Evolutionary conservation across 2,888 invertebrate genomes (phyloP).

Genomic region (Gisinianus flammeolus): DNA sequence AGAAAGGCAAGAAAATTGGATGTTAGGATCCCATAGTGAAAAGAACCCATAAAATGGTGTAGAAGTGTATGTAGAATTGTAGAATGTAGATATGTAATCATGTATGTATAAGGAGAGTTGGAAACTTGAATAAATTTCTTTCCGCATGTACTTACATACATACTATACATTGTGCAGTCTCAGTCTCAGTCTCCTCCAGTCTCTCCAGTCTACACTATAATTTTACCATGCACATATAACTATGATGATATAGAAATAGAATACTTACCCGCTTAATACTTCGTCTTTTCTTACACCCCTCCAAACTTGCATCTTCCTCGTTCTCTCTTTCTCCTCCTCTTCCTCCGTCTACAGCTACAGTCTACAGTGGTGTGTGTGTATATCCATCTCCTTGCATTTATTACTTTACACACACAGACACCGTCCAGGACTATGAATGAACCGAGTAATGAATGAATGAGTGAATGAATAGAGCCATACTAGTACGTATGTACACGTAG

Average conservation of each 20-base stretch:
- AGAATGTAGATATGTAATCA: neutral
- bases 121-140: neutral
- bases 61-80: neutral
- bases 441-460: neutral
- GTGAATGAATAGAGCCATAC: neutral
- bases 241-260: neutral
- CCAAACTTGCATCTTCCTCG: neutral
- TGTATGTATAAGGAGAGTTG: neutral
- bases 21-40: conserved; percentile 9
- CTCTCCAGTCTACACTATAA: too few relatives aligned
- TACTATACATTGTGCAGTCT: too few relatives aligned
- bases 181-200: too few relatives aligned
- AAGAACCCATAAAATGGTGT: conserved; percentile 12
- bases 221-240: too few relatives aligned
- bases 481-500: neutral
- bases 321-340: too few relatives aligned
- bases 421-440: neutral
- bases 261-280: too few relatives aligned
- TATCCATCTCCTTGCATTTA: too few relatives aligned
- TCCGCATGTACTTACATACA: too few relatives aligned
- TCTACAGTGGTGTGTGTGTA: too few relatives aligned
- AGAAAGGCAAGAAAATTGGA: conserved; percentile 30
- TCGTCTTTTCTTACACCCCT: neutral
- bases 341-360: too few relatives aligned
- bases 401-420: too few relatives aligned